Evolutionary conservation across 2,888 invertebrate genomes (phyloP).

Genomic region (Vanessa cardui): DNA sequence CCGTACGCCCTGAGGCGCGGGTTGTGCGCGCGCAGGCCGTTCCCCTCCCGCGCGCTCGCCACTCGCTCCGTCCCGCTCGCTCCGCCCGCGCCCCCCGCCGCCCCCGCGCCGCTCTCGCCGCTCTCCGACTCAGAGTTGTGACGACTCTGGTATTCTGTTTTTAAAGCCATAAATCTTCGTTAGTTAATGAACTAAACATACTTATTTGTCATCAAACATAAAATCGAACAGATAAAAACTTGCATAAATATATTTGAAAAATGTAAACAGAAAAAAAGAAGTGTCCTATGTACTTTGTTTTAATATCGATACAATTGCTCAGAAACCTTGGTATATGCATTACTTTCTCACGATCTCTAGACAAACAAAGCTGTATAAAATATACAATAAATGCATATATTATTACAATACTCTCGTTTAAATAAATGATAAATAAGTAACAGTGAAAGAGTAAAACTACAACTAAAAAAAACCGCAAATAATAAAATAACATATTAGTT

Average conservation of each 20-base stretch:
- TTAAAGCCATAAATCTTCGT: too few relatives aligned
- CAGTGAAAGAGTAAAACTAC: background rate
- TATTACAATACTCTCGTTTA: background rate
- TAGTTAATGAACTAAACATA: too few relatives aligned
- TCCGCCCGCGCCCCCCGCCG: background rate
- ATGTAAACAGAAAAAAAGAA: too few relatives aligned
- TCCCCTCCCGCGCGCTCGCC: slow-evolving; percentile 49
- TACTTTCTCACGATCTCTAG: too few relatives aligned
- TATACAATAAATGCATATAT: too few relatives aligned
- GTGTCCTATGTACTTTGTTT: too few relatives aligned
- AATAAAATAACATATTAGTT: slow-evolving; percentile 5
- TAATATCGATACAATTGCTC: too few relatives aligned
- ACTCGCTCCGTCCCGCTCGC: slow-evolving; percentile 37
- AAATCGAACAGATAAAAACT: too few relatives aligned
- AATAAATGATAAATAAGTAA: background rate
- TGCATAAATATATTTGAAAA: too few relatives aligned
- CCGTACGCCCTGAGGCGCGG: slow-evolving; percentile 71
- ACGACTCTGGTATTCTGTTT: slow-evolving; percentile 29
- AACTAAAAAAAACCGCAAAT: background rate
- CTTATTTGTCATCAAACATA: too few relatives aligned
- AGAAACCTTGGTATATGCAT: too few relatives aligned
- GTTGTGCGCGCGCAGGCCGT: slow-evolving; percentile 64
- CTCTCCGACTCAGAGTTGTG: slow-evolving; percentile 23
- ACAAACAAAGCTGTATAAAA: too few relatives aligned
- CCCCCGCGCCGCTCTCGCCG: slow-evolving; percentile 5